A percentile compares a stretch with the other conserved stretches of the same genome.
Evolutionary conservation across 2,797 vertebrate genomes (phyloP).

Genomic region (Limnodromus scolopaceus): DNA sequence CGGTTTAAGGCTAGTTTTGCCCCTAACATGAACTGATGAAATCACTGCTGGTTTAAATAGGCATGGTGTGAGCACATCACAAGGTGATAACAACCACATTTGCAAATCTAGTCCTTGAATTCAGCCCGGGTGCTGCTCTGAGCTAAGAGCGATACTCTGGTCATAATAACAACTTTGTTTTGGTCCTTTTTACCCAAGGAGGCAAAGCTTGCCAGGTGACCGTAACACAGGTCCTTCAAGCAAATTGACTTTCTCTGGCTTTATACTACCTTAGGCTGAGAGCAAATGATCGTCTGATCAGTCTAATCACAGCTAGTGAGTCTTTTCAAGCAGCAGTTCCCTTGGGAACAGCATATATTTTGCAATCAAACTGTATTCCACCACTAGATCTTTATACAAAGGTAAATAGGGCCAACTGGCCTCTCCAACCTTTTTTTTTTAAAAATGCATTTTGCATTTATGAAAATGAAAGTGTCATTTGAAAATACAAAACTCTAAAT

Average conservation of each 20-base stretch:
- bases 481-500: not conserved
- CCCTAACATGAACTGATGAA: not conserved
- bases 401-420: not conserved
- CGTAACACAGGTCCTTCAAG: not conserved
- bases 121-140: not conserved
- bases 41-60: not conserved
- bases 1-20: not conserved
- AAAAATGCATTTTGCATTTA: not conserved
- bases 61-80: not conserved
- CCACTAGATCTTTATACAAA: not conserved
- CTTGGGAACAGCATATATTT: conserved; percentile 66
- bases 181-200: not conserved
- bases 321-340: conserved; percentile 50
- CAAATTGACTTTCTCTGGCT: not conserved
- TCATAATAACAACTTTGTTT: not conserved
- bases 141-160: not conserved
- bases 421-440: not conserved
- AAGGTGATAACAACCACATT: not conserved
- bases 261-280: not conserved
- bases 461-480: not conserved
- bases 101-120: accelerated
- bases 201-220: not conserved
- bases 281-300: conserved; percentile 6
- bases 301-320: conserved; percentile 17
- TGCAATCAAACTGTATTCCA: conserved; percentile 24